Evolutionary conservation across 2,888 invertebrate genomes (phyloP), one percentile per base, ranked within the genome.

Genomic region (Parnassius orleans): DNA sequence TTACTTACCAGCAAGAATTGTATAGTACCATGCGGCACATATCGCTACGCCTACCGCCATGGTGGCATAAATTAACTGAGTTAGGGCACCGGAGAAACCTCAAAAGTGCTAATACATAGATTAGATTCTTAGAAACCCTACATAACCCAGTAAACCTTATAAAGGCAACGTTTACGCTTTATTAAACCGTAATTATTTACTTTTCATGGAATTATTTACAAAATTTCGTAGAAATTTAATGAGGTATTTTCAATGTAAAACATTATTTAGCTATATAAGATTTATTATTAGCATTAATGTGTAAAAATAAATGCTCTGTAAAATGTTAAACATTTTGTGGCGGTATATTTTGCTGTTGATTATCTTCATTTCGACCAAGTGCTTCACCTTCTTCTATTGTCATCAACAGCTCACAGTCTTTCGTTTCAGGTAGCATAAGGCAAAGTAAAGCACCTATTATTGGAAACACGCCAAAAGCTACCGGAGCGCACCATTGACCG

Each of bases 361-460:
- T 42, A 52, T 60, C 24, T 24, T 58, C 43, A 14, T 66, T 70
- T 51, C 65, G 76, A n/a, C 78, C 78, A 53, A 85, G 76, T 7
- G 83, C 87, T 81, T 96, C 96, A 1, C 95, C 95, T 75, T 96
- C 96, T 76, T 95, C 94, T 58, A 96, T 88, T 0, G 96, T 96
- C 78, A 95, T 95, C 10, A 96, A 94, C 53, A 97, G 81, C 60
- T 93, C 93, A 69, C 94, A 94, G 68, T 94, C 93, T 73, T 94
- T 93, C 1, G 97, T 97, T 90, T 97, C 97, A 1, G 97, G 97
- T 59, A 97, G 80, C 47, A 95, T 81, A 0, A 94, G 73, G 67
- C 95, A 94, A 7, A 95, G 79, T 0, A 92, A 53, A 0, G 95
- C 94, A 10, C 95, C 94, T 41, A 94, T 69, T 0, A 96, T 69